Evolutionary conservation across 1,140 invertebrate species (phyloP).

Genomic region (Drosophila subobscura): DNA sequence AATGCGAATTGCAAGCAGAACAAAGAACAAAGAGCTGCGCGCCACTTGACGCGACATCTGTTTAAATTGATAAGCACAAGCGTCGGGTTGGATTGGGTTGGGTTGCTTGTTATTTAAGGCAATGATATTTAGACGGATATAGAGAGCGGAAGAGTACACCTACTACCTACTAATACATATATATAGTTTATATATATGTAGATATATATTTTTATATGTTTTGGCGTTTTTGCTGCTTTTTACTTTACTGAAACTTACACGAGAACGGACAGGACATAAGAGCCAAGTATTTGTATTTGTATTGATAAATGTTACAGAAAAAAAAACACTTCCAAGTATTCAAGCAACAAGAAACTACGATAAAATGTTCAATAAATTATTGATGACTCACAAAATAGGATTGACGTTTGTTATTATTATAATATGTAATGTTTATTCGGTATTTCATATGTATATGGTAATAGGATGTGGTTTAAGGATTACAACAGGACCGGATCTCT

Average conservation of each 20-base stretch:
- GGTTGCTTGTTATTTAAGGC: constrained; percentile 19
- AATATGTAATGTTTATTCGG: constrained; percentile 44
- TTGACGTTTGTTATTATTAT: constrained; percentile 17
- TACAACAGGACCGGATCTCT: constrained; percentile 23
- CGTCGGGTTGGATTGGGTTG: constrained; percentile 9
- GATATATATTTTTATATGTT: constrained; percentile 78
- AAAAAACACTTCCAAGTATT: constrained; percentile 64
- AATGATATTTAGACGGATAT: constrained; percentile 43
- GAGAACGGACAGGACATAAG: constrained; percentile 20
- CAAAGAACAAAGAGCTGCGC: constrained; percentile 23
- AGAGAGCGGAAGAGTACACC: constrained; percentile 13
- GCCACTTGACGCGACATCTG: constrained; percentile 37
- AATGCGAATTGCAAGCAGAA: constrained; percentile 24
- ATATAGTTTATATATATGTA: constrained; percentile 40
- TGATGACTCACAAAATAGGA: constrained; percentile 51
- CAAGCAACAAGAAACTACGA: constrained; percentile 65
- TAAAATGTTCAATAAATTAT: constrained; percentile 76
- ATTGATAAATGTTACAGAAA: constrained; percentile 48
- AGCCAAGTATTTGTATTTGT: constrained; percentile 52
- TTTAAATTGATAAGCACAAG: constrained; percentile 57
- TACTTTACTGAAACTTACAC: constrained; percentile 52
- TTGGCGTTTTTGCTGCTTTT: constrained; percentile 76
- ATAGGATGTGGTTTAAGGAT: constrained; percentile 18
- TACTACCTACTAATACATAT: no score
- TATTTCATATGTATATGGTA: constrained; percentile 39